These are phyloP conservation scores for Eulemur rubriventer DNA, from an alignment of 2,797 vertebrate genomes.

Conservation along the genomic window DNA sequence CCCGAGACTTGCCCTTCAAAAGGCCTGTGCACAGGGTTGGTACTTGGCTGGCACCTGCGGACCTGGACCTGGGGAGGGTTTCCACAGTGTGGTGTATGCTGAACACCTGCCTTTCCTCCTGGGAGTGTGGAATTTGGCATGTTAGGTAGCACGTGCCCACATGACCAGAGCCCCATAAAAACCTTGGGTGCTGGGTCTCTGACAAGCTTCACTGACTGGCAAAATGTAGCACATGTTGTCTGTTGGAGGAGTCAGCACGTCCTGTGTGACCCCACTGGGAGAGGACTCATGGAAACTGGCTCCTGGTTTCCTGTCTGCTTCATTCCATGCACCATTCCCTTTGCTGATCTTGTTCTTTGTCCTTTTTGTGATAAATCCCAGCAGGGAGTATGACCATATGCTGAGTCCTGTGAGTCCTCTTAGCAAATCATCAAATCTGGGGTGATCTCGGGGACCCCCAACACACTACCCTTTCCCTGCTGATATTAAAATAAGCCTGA, in stretches of 20 bases:
- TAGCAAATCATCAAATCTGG: background rate
- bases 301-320: background rate
- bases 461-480: background rate
- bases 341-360: background rate
- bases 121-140: background rate
- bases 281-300: background rate
- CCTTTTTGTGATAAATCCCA: background rate
- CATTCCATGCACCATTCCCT: accelerated
- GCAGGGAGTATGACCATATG: background rate
- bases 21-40: background rate
- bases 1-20: background rate
- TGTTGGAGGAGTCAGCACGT: background rate
- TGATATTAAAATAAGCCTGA: background rate
- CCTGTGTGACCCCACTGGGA: background rate
- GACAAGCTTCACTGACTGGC: background rate
- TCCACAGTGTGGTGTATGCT: background rate
- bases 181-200: background rate
- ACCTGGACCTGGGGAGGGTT: background rate
- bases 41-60: background rate
- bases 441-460: background rate
- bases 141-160: background rate
- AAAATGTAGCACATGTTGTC: accelerated
- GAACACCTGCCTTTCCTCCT: background rate
- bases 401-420: background rate
- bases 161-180: background rate